A percentile compares a stretch with the other conserved stretches of the same genome.
Conservation (phyloP, 2,888 invertebrate species). For the Ichneumon xanthorius region DNA sequence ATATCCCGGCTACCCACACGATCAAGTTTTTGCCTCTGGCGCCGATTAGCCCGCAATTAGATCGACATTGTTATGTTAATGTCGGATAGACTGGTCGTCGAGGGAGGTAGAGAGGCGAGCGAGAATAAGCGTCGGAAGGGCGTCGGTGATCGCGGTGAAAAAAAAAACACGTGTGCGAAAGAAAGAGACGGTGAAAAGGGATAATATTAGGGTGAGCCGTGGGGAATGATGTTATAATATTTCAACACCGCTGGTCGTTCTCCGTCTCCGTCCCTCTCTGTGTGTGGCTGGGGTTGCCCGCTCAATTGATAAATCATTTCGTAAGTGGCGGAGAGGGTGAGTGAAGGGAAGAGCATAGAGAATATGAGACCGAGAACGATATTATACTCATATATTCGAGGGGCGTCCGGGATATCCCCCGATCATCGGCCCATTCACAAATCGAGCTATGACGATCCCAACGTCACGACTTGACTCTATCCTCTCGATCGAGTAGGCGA, state of each 20-base stretch:
- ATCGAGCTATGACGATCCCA: conserved; percentile 53
- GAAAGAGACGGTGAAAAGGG: conserved; percentile 66
- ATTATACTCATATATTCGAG: conserved; percentile 71
- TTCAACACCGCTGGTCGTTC: conserved; percentile 78
- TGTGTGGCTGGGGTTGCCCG: conserved; percentile 79
- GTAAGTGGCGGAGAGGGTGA: conserved; percentile 77
- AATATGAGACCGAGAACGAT: conserved; percentile 57
- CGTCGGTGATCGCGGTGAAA: conserved; percentile 58
- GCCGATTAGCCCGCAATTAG: conserved; percentile 83
- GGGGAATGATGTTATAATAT: conserved; percentile 84
- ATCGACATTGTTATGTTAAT: conserved; percentile 84
- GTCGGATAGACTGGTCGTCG: conserved; percentile 70
- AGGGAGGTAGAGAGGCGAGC: conserved; percentile 39
- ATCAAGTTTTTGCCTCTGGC: conserved; percentile 72
- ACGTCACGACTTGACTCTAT: conserved; percentile 39
- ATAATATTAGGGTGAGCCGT: conserved; percentile 82
- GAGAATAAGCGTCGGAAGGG: conserved; percentile 55
- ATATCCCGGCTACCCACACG: background rate
- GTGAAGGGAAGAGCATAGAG: conserved; percentile 49
- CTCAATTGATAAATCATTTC: conserved; percentile 83
- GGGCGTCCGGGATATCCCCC: conserved; percentile 64
- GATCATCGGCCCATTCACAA: conserved; percentile 67
- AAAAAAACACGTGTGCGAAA: conserved; percentile 49
- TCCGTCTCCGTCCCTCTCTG: conserved; percentile 18
- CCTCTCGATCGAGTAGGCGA: conserved; percentile 41